Conservation (phyloP, 2,113 vertebrate genomes). For the human (Homo sapiens) region GRCh38 chr9:133828001-133828500, state of each 20-base stretch:
- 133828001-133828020: background rate
- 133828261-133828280: background rate
- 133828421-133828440: background rate
- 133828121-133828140: no score
- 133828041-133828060: background rate
- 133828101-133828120: background rate
- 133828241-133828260: background rate
- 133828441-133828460: accelerated
- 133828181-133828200: no score
- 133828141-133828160: background rate
- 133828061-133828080: background rate
- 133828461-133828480: background rate
- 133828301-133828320: no score
- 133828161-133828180: background rate
- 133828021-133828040: background rate
- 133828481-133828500: background rate
- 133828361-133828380: no score
- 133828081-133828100: background rate
- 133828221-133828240: background rate
- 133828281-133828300: background rate
- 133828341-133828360: background rate
- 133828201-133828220: background rate
- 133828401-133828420: no score
- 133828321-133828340: no score
- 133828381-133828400: background rate